Evolutionary conservation across 2,113 vertebrate genomes (phyloP), one percentile per base, ranked within the genome.

Genomic region (Poeciliopsis retropinna): DNA sequence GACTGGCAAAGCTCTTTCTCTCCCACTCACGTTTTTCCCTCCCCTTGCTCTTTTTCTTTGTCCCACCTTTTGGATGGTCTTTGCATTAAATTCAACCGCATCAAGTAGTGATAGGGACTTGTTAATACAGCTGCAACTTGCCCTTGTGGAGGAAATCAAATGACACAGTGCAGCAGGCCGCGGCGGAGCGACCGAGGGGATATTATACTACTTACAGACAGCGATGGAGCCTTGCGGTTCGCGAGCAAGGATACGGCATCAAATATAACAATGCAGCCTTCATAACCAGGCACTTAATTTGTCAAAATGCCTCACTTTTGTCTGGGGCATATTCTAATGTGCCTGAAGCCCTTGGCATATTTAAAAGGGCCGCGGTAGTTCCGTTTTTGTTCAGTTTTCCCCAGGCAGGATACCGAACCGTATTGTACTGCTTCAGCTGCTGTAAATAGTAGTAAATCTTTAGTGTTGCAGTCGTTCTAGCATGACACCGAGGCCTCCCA

Each of bases 401-500:
- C 83, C 83, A 75, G 70, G 89, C 87, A 89, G 88, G 89, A 92
- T 86, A 87, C 67, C 57, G 67, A 37, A 76, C 73, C 85, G 90
- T 93, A 92, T 92, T 93, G 92, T 94, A 80, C 85, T 70, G 80
- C 78, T 88, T 85, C 88, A 68, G 87, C 80, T 84, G 85, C 87
- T 88, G 93, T 94, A 94, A 93, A 94, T 92, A 90, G 86, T 92
- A 79, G 83, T 92, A 92, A 92, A 92, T 94, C 93, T 90, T 87
- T 66, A 62, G 84, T 63, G 85, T 88, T 83, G 83, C 89, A 88
- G 89, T 92, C 90, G 90, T 89, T 92, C 87, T 80, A 83, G 88
- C 82, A 77, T 86, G 88, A 93, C 93, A 93, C 89, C 92, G 90
- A 93, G 93, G 88, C 91, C 86, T 91, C 86, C 88, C 81, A 76